These are phyloP conservation scores for Pseudolaguvia tuberculata DNA, from an alignment of 2,113 vertebrate genomes.

Conservation along the genomic window DNA sequence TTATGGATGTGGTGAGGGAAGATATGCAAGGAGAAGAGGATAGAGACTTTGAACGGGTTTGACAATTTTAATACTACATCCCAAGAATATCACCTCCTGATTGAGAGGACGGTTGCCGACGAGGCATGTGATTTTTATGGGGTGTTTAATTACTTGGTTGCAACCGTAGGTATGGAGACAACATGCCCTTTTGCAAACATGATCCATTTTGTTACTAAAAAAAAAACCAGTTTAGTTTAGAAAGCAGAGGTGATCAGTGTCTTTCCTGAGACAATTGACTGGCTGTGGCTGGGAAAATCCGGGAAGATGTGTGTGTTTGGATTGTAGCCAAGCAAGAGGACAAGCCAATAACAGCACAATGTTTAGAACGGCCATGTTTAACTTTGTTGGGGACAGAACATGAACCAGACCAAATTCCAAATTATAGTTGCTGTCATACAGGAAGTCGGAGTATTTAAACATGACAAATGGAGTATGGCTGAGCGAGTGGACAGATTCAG, in stretches of 20 bases:
- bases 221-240: constrained; percentile 6
- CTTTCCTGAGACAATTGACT: background rate
- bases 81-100: constrained; percentile 16
- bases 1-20: too few species aligned
- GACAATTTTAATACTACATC: background rate
- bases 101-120: background rate
- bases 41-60: too few species aligned
- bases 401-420: constrained; percentile 37
- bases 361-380: constrained; percentile 38
- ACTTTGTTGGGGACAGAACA: constrained; percentile 30
- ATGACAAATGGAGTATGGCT: constrained; percentile 7
- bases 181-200: constrained; percentile 25
- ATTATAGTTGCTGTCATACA: constrained; percentile 49
- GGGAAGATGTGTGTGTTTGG: constrained; percentile 39
- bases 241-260: constrained; percentile 30
- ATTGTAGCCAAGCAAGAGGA: constrained; percentile 35
- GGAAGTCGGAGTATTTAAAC: constrained; percentile 26
- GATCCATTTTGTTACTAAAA: constrained; percentile 28
- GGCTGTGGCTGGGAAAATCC: constrained; percentile 32
- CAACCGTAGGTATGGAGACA: constrained; percentile 3
- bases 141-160: too few species aligned
- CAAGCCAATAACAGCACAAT: constrained; percentile 36
- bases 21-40: too few species aligned
- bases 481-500: constrained; percentile 9
- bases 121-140: constrained; percentile 37